Evolutionary conservation across 2,888 invertebrate species (phyloP).

Genomic region (Sminthurides aquaticus): DNA sequence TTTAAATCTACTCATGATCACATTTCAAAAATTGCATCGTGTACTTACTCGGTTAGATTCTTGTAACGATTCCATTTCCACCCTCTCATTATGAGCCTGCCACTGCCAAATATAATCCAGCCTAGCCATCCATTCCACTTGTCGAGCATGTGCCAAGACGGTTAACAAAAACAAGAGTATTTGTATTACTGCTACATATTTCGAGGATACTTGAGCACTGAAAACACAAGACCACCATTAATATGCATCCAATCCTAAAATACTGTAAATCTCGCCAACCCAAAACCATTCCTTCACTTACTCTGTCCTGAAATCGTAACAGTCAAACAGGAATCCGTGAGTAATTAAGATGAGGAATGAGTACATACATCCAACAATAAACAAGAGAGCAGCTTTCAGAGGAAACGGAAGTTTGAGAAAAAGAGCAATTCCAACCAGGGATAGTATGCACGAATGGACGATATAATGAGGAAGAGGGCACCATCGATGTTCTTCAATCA

Average conservation of each 20-base stretch:
- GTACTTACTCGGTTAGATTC: conserved; percentile 62
- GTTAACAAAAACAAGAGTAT: conserved; percentile 74
- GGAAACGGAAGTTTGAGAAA: conserved; percentile 76
- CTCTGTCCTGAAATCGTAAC: conserved; percentile 71
- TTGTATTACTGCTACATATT: conserved; percentile 69
- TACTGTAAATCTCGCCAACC: too few species aligned
- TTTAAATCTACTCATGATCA: too few species aligned
- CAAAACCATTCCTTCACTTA: conserved; percentile 46
- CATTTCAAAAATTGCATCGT: background rate
- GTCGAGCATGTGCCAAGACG: conserved; percentile 71
- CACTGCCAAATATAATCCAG: conserved; percentile 74
- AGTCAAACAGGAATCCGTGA: conserved; percentile 69
- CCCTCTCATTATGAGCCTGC: conserved; percentile 81
- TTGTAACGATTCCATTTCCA: conserved; percentile 87
- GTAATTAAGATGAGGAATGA: conserved; percentile 42
- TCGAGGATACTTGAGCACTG: conserved; percentile 66
- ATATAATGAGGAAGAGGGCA: conserved; percentile 83
- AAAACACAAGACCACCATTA: conserved; percentile 36
- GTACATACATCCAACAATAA: conserved; percentile 49
- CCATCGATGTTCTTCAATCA: conserved; percentile 38
- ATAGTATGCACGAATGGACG: conserved; percentile 72
- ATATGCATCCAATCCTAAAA: background rate
- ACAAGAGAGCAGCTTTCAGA: conserved; percentile 67
- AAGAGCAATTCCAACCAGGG: conserved; percentile 74
- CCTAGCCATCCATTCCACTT: conserved; percentile 70